These are phyloP conservation scores for Porites evermanni DNA, from an alignment of 92 coral and sea anemone genomes.

Conservation along the genomic window DNA sequence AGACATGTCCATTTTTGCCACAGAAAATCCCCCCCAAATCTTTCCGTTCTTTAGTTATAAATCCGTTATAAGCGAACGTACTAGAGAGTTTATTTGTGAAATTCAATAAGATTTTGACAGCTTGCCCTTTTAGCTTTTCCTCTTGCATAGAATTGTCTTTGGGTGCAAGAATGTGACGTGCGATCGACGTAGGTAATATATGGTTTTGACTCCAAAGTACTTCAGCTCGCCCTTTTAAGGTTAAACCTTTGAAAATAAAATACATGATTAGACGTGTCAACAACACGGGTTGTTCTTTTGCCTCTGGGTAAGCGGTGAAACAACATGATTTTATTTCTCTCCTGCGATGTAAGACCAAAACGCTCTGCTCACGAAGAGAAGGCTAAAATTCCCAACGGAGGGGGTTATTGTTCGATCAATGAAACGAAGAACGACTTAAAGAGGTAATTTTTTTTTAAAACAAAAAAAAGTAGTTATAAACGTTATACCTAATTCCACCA, in stretches of 20 bases:
- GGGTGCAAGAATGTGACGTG: constrained; percentile 75
- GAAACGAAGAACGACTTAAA: not conserved
- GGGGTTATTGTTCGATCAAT: not conserved
- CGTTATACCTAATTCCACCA: no score
- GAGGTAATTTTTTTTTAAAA: not conserved
- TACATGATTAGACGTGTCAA: constrained; percentile 17
- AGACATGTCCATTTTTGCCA: not conserved
- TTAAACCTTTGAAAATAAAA: constrained; percentile 37
- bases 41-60: constrained; percentile 25
- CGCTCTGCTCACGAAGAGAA: not conserved
- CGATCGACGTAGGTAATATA: constrained; percentile 84
- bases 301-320: constrained; percentile 10
- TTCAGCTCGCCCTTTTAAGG: constrained; percentile 44
- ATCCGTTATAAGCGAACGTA: not conserved
- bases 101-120: constrained; percentile 68
- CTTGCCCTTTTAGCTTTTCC: constrained; percentile 39
- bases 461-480: no score
- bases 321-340: constrained; percentile 3
- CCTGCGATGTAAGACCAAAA: not conserved
- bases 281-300: constrained; percentile 9
- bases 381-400: not conserved
- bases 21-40: not conserved
- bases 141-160: constrained; percentile 53
- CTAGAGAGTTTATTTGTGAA: constrained; percentile 32
- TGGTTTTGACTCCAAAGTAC: constrained; percentile 65